Evolutionary conservation across 2,113 vertebrate genomes (phyloP), one percentile per base, ranked within the genome.

Genomic region (Rhagologus leucostigma): DNA sequence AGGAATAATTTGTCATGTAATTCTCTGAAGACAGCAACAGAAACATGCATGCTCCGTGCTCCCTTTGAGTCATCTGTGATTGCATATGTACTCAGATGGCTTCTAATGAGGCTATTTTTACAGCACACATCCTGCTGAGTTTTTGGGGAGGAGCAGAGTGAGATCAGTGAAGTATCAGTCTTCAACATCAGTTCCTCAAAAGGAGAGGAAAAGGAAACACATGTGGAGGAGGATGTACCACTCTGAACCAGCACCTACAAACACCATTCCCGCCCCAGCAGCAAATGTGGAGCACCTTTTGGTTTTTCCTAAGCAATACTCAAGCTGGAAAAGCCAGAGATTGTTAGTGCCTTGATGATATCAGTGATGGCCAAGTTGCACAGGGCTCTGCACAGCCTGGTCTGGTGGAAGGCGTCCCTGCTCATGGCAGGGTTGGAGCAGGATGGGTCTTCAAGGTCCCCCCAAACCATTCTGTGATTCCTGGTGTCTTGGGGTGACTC

Each of bases 1-100:
- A 96, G 91, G 80, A 97, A 96, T 97, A 97, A 97, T 96, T 95
- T 97, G 95, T 97, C 96, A 95, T 94, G 87, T 90, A 97, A 95
- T 97, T 95, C 95, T 96, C 95, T 67, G 85, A 95, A 97, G 96
- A 94, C 92, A 94, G 95, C 89, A 95, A 92, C 69, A 97, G 94
- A 81, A 93, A 93, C 91, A 95, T 39, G 65, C 59, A 1, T 95
- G 91, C 94, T 88, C 73, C 5, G 26, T 73, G 87, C 89, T 95
- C 85, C 62, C 68, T 94, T 21, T 87, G 93, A 96, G 93, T 87
- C 94, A 97, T 89, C 93, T 71, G 73, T 83, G 89, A 92, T 86
- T 95, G 94, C 75, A 41, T 7, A 30, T 37, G 65, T 89, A 90
- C 92, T 95, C 90, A 81, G 91, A 96, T 79, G 84, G 83, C 86